Evolutionary conservation across 2,888 invertebrate genomes (phyloP), one percentile per base, ranked within the genome.

Genomic region (Apeira syringaria): DNA sequence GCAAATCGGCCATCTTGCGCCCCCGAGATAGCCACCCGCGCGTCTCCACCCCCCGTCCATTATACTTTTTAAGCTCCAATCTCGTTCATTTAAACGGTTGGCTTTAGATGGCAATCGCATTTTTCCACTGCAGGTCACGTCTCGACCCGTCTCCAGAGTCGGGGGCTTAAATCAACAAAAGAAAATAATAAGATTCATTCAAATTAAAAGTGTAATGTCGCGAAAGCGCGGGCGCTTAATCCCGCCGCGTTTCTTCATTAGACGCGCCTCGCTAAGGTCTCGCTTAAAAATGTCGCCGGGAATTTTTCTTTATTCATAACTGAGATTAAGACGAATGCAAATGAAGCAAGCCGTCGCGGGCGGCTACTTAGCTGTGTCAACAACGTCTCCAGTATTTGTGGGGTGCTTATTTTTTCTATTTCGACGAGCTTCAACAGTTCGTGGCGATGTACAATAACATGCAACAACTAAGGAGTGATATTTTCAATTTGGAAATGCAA

Each of bases 11-110:
- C 90, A 90, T 90, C 88, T 90, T 90, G 89, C 69, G 74, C 80
- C 82, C 82, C 78, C 78, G 62, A 68, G 82, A 86, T 85, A 79
- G 79, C 86, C 84, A 79, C 87, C 85, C 88, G 83, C 83, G 78
- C 73, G 74, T 64, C 72, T 73, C 73, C 65, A 68, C 70, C 74
- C 78, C 80, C 74, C 82, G 89, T 89, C 92, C 92, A 92, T 92
- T 92, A 92, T 92, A 92, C 92, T 92, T 92, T 92, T 92, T 92
- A 92, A 92, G 92, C 92, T 86, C 92, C 92, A 92, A 92, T 92
- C 92, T 92, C 91, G 90, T 91, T 92, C 92, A 92, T 92, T 91
- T 92, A 92, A 92, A 92, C 92, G 92, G 91, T 92, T 92, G 92
- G 92, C 92, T 92, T 92, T 92, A 91, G 91, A 91, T 91, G 87